Base-by-base conservation (phyloP, 2,797 vertebrate genomes). In the Lates japonicus region DNA sequence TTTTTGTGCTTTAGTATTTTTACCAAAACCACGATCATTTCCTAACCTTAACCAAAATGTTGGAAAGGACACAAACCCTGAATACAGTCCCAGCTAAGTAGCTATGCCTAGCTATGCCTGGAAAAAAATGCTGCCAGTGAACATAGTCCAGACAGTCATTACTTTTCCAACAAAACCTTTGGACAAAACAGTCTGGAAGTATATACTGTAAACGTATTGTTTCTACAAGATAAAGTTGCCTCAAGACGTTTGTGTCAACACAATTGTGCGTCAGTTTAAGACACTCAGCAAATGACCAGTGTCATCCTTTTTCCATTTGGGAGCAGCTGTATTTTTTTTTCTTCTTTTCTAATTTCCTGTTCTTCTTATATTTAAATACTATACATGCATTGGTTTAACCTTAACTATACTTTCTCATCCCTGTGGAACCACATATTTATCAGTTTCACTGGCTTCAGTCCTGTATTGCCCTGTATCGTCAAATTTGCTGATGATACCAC, bases 11-110 rank as follows among this genome's bases (percentile, higher is more conserved):
- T 31, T 31, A 22, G 20, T n/a, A 51, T n/a, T 51, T 51, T 51
- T 25, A 52, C 5, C 48, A 29, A 48, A 81, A 76, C 48, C 48
- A 62, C 31, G 2, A 64, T 25, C 1, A 20, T 76, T 65, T 75
- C 46, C 44, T 17, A n/a, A 33, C 33, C 11, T 42, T 19, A 35
- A 52, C 67, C 41, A 37, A 39, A 25, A 42, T 14, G 13, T 42
- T 42, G 19, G 46, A 19, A 17, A 48, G 17, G 16, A 19, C 8
- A 19, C 19, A 48, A 48, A 48, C 46, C 46, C 7, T 20, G 19
- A 20, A 9, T 48, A 7, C 19, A 31, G 31, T 19, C 2, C 3
- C 14, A 44, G 20, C 16, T 62, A 35, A 29, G n/a, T 17, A 35
- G 51, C 54, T 59, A 11, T 37, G 44, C 37, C 52, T 42, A 31